Evolutionary conservation across 2,888 invertebrate species (phyloP).

Genomic region (Agriotes lineatus): DNA sequence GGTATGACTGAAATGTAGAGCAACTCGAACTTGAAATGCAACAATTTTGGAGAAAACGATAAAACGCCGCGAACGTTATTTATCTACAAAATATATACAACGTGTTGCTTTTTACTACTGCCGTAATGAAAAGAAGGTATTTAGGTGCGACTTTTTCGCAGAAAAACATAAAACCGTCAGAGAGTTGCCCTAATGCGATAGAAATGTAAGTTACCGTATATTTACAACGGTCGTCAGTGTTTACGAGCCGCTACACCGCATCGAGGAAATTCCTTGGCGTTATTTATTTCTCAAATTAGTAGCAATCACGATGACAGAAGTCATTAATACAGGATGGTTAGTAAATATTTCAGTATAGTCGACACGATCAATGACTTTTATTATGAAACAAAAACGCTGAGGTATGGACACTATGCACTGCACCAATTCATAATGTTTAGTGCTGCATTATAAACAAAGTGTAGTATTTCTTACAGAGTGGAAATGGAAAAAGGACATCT

Average conservation of each 20-base stretch:
- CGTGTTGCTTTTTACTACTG: neutral
- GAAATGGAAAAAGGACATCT: no score
- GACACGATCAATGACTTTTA: constrained; percentile 17
- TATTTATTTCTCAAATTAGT: constrained; percentile 57
- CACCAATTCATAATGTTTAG: no score
- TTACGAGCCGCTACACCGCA: constrained; percentile 54
- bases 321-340: constrained; percentile 31
- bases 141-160: constrained; percentile 26
- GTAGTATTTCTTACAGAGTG: no score
- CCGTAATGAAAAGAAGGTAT: constrained; percentile 16
- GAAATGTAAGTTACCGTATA: constrained; percentile 57
- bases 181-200: constrained; percentile 51
- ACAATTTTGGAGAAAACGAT: no score
- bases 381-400: neutral
- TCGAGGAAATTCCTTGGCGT: constrained; percentile 52
- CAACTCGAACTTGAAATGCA: no score
- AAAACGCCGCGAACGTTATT: no score
- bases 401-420: neutral
- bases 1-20: no score
- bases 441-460: no score
- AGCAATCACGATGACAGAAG: constrained; percentile 51
- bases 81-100: no score
- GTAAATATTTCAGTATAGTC: constrained; percentile 11
- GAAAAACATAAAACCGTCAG: constrained; percentile 27
- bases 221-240: constrained; percentile 58